These are phyloP conservation scores for Varecia variegata DNA, from an alignment of 2,797 vertebrate species.

Conservation along the genomic window DNA sequence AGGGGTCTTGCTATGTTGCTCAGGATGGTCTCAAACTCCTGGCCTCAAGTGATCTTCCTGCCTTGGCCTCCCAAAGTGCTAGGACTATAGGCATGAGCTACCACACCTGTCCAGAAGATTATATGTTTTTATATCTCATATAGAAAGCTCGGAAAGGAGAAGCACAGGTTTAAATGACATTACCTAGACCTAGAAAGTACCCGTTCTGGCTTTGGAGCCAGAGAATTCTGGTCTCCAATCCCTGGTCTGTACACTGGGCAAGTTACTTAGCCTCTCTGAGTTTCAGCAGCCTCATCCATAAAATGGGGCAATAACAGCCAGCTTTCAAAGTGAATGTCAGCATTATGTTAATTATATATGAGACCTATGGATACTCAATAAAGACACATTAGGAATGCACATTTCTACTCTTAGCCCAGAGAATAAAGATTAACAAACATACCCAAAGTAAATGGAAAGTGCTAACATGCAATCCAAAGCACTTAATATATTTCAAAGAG, in stretches of 20 bases:
- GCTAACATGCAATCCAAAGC: not conserved
- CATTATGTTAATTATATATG: not conserved
- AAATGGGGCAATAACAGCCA: not conserved
- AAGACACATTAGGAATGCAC: not conserved
- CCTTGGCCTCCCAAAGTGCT: too few species aligned
- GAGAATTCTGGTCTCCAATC: not conserved
- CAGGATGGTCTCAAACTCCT: too few species aligned
- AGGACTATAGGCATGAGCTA: too few species aligned
- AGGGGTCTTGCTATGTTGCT: too few species aligned
- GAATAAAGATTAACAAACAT: conserved; percentile 9
- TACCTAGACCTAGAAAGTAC: not conserved
- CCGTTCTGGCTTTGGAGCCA: not conserved
- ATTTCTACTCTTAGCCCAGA: not conserved
- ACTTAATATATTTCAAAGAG: not conserved
- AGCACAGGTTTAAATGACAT: not conserved
- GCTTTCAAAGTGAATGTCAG: not conserved
- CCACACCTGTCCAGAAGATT: too few species aligned
- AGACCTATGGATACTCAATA: not conserved
- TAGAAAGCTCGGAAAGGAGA: not conserved
- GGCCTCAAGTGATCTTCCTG: too few species aligned
- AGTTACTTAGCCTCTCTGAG: not conserved
- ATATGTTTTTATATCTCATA: not conserved
- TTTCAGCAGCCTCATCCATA: not conserved
- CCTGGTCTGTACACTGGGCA: not conserved
- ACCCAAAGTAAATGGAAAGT: not conserved